Evolutionary conservation across 2,113 vertebrate species (phyloP), one percentile per base, ranked within the genome.

Genomic region (Nematolebias whitei): DNA sequence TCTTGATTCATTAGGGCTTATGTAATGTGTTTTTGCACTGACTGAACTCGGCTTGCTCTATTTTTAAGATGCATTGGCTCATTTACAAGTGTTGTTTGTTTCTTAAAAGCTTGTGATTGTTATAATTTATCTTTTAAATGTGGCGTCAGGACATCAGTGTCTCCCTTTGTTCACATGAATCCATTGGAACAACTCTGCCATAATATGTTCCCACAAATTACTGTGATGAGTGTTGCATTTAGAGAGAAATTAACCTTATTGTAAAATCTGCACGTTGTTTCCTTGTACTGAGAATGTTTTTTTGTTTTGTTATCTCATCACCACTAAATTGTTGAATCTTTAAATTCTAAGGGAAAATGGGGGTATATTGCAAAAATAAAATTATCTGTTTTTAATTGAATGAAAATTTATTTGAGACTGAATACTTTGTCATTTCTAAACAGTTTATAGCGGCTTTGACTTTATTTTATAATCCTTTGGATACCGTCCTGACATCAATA

Each of bases 1-100:
- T n/a, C 24, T 74, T 23, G 54, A 47, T 67, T 60, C 57, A 52
- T 43, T 45, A 15, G 20, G 4, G 72, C 16, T 87, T 85, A 86
- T 79, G 67, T 85, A 85, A 85, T 44, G 16, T 63, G 74, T 71
- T 85, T 63, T 80, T 55, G 24, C 12, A 11, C 55, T 63, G 73
- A 45, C 47, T 53, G 47, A 48, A 62, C 63, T 38, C 24, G 18
- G 7, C 45, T 51, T 3, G 52, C 15, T 61, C 23, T 11, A 40
- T 61, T 39, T 12, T 26, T 24, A 23, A 65, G 51, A 18, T 6
- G 16, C n/a, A 61, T 32, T 24, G 5, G 41, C 40, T 56, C 2
- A 35, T 71, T 65, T 45, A 29, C n/a, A 39, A 55, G 38, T 35
- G 26, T 19, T 56, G 11, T 40, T 41, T 39, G 44, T 54, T 41